Base-by-base conservation (phyloP, 2,888 invertebrate genomes). In the Eucera pruinosa region DNA sequence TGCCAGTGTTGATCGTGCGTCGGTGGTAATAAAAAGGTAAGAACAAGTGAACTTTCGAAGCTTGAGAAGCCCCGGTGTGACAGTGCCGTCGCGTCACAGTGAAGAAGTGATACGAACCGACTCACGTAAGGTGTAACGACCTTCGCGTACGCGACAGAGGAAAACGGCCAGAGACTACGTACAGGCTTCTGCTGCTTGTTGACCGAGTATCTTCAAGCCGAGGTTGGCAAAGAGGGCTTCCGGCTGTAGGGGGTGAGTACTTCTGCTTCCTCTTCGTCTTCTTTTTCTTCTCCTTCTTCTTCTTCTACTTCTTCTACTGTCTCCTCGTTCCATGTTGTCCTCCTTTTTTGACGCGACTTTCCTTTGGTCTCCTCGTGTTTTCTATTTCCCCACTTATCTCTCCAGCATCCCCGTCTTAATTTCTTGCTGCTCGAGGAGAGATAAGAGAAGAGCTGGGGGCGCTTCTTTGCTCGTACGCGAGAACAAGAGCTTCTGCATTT, bases 191-290 rank as follows among this genome's bases (percentile, higher is more conserved):
- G 75, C 55, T 68, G 85, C 81, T 86, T 84, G 84, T 85, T 85
- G 85, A 85, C 86, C 86, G 84, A 85, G 86, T 83, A 85, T 86
- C 90, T 88, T 89, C 89, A 88, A 90, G 87, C 90, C 88, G 87
- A 87, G 89, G 88, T 88, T 90, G 82, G 89, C 88, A 88, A 90
- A 90, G 89, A 89, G 89, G 87, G 86, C 86, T 83, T 89, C 88
- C 75, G 86, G 86, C 82, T 81, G 87, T 79, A 87, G 88, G 87
- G 89, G 89, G 90, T 90, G 83, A 90, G 89, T 88, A 71, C 67
- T 64, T 67, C 57, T 64, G 2, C 23, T 23, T 7, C 55, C n/a
- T 57, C 55, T 9, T 23, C 61, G 36, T 45, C 69, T 54, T 30
- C 60, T 7, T 54, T 9, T 55, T 33, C 48, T 50, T 20, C 47